phyloP scores from a whole-genome alignment of 2,113 vertebrate genomes.

The Pseudopipra pipra region DNA sequence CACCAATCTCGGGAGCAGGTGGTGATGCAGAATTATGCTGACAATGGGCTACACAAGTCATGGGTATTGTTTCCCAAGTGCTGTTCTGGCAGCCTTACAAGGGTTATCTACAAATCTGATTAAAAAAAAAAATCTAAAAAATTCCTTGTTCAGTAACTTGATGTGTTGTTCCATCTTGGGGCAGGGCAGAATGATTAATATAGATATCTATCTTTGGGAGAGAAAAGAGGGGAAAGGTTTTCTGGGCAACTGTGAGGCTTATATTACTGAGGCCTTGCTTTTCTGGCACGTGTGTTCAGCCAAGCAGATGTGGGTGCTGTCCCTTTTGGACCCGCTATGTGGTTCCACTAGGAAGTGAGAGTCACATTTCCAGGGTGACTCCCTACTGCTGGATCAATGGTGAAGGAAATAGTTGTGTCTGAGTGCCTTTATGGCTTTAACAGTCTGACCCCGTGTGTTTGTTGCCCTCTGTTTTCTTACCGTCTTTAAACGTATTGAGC shows the following conservation, averaged over 20 bases:
- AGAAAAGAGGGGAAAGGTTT: neutral
- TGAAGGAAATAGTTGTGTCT: neutral
- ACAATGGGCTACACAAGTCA: neutral
- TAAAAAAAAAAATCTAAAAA: neutral
- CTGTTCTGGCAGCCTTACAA: neutral
- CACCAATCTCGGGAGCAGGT: neutral
- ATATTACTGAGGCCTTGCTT: neutral
- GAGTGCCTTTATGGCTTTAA: neutral
- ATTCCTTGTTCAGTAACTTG: neutral
- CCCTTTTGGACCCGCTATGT: neutral
- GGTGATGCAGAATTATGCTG: neutral
- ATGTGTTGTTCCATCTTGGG: neutral
- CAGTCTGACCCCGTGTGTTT: neutral
- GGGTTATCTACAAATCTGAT: neutral
- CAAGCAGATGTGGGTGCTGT: neutral
- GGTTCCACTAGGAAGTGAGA: neutral
- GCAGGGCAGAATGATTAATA: neutral
- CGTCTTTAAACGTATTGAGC: neutral
- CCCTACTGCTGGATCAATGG: neutral
- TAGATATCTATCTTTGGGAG: neutral
- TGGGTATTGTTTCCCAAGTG: neutral
- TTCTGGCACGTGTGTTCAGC: neutral
- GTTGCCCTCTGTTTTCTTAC: neutral
- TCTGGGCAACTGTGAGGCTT: neutral
- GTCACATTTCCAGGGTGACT: neutral